Evolutionary conservation across 2,888 invertebrate genomes (phyloP).

Genomic region (Leptinotarsa juncta): DNA sequence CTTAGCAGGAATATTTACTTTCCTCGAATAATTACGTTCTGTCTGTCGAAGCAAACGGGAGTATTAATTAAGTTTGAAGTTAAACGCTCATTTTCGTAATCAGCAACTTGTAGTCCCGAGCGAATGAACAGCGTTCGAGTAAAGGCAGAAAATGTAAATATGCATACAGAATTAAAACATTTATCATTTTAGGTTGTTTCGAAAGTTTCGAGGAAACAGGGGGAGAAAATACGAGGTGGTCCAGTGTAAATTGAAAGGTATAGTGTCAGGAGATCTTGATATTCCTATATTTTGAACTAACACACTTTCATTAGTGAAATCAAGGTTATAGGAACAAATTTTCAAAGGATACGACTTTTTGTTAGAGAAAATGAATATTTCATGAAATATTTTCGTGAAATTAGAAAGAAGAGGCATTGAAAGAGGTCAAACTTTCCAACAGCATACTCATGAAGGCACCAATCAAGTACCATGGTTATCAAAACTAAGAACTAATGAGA

Average conservation of each 20-base stretch:
- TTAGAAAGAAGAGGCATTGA: too few species aligned
- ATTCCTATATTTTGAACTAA: too few species aligned
- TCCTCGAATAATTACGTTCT: constrained; percentile 12
- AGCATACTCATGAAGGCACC: too few species aligned
- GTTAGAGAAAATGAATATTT: too few species aligned
- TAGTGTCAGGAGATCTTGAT: neutral
- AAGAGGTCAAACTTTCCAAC: too few species aligned
- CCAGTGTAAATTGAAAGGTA: neutral
- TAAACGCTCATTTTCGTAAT: constrained; percentile 20
- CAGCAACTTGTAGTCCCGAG: constrained; percentile 10
- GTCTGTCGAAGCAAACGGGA: constrained; percentile 17
- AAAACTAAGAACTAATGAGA: too few species aligned
- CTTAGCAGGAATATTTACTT: neutral
- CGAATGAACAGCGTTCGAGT: constrained; percentile 11
- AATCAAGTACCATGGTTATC: too few species aligned
- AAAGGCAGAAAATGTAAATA: constrained; percentile 17
- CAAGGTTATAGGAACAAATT: too few species aligned
- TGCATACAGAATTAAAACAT: constrained; percentile 15
- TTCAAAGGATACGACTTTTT: too few species aligned
- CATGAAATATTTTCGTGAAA: too few species aligned
- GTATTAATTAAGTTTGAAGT: constrained; percentile 19
- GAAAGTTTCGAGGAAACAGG: neutral
- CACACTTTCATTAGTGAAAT: too few species aligned
- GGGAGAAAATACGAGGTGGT: neutral
- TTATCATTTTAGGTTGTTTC: constrained; percentile 6